Conservation (phyloP, 2,113 vertebrate species). For the Garra rufa region DNA sequence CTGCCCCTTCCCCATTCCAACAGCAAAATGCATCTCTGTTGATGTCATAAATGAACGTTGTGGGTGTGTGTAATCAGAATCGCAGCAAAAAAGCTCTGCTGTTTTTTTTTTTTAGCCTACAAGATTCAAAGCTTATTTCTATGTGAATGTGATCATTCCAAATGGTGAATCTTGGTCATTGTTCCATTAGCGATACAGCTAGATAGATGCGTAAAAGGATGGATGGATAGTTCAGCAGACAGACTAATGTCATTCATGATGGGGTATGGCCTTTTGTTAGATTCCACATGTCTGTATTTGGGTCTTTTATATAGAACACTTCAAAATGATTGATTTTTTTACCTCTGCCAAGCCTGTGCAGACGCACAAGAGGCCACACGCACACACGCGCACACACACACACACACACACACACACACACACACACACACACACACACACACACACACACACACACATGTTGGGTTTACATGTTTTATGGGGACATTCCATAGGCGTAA, state of each 20-base stretch:
- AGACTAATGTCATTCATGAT: slow-evolving; percentile 57
- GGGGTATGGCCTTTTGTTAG: slow-evolving; percentile 60
- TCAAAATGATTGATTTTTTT: slow-evolving; percentile 47
- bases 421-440: not conserved
- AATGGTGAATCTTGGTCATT: not conserved
- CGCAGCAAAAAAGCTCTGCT: slow-evolving; percentile 69
- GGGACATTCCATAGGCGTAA: no score
- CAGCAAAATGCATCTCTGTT: not conserved
- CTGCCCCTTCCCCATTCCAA: not conserved
- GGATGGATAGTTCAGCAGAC: slow-evolving; percentile 44
- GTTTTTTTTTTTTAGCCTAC: slow-evolving; percentile 73
- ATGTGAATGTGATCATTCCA: not conserved
- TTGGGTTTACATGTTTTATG: no score
- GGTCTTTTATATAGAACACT: slow-evolving; percentile 38
- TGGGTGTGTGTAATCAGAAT: slow-evolving; percentile 59
- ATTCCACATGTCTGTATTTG: not conserved
- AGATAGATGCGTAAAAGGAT: not conserved
- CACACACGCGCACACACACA: slow-evolving; percentile 15
- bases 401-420: slow-evolving; percentile 41
- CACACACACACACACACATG: not conserved
- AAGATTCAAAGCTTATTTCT: slow-evolving; percentile 1
- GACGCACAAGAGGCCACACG: not conserved
- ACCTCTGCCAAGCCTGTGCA: slow-evolving; percentile 40
- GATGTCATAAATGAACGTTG: not conserved
- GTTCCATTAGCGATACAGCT: not conserved